Conservation (phyloP, 2,888 invertebrate species). For the Melieria crassipennis region DNA sequence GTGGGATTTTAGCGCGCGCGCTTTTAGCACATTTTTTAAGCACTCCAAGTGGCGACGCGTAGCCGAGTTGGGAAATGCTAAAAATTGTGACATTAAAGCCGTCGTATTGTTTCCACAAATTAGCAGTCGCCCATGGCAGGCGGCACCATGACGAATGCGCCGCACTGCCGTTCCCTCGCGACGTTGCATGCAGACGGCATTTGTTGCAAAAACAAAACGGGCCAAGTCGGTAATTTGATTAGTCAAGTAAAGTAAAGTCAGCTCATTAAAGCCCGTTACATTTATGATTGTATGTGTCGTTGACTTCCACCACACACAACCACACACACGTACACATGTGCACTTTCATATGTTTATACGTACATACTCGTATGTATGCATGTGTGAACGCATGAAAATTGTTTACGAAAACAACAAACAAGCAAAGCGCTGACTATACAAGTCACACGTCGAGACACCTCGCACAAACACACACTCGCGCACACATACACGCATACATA, state of each 20-base stretch:
- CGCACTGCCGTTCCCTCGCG: not conserved
- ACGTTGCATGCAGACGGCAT: not conserved
- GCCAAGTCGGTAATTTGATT: slow-evolving; percentile 3
- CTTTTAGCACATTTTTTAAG: too few species aligned
- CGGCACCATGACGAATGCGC: not conserved
- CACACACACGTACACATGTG: not conserved
- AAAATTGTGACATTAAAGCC: not conserved
- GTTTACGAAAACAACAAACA: too few species aligned
- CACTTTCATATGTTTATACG: slow-evolving; percentile 5
- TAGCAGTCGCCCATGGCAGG: not conserved
- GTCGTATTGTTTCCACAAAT: not conserved
- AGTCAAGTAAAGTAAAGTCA: slow-evolving; percentile 3
- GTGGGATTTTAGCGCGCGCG: too few species aligned
- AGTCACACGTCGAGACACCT: not conserved
- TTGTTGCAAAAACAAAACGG: not conserved
- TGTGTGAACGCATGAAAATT: slow-evolving; percentile 30
- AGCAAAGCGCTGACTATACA: too few species aligned
- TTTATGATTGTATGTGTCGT: slow-evolving; percentile 7
- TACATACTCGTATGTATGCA: slow-evolving; percentile 17
- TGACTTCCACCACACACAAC: slow-evolving; percentile 18
- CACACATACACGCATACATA: not conserved
- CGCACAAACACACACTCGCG: not conserved
- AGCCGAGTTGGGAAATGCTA: too few species aligned
- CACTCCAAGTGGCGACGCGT: too few species aligned
- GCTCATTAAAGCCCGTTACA: slow-evolving; percentile 15